Conservation (phyloP, 1,140 invertebrate species). For the Theocolax elegans region DNA sequence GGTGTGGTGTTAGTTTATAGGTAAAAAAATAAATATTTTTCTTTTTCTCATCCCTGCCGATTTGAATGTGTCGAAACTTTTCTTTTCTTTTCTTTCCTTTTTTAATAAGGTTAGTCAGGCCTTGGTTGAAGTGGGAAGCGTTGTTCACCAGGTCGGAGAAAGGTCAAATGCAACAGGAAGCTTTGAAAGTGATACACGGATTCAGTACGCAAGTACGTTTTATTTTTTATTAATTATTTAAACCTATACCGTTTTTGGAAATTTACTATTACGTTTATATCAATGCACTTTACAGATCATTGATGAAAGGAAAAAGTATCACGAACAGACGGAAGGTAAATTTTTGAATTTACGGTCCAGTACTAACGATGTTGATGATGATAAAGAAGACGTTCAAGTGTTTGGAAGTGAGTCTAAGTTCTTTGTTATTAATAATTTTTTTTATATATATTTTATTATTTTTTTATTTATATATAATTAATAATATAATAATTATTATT, state of each 20-base stretch:
- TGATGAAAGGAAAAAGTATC: slow-evolving; percentile 48
- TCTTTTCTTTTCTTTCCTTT: background rate
- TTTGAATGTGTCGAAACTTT: background rate
- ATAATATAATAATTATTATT: no score
- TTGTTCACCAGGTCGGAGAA: slow-evolving; percentile 66
- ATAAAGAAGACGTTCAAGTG: no score
- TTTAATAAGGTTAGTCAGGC: slow-evolving; percentile 63
- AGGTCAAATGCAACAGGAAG: slow-evolving; percentile 67
- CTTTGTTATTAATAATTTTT: no score
- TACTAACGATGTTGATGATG: background rate
- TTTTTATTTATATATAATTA: no score
- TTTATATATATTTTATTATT: no score
- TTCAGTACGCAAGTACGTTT: background rate
- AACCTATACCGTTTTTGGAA: background rate
- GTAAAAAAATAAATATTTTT: no score
- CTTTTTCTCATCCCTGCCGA: no score
- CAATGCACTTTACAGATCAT: slow-evolving; percentile 44
- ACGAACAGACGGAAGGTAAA: slow-evolving; percentile 36
- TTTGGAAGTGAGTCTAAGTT: background rate
- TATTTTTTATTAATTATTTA: background rate
- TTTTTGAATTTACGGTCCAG: slow-evolving; percentile 6
- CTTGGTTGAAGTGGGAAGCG: slow-evolving; percentile 70
- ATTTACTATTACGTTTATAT: background rate
- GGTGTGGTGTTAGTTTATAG: slow-evolving; percentile 23
- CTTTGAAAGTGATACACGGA: slow-evolving; percentile 65